These are phyloP conservation scores for Anoura caudifer DNA, from an alignment of 2,113 vertebrate species.

Conservation along the genomic window DNA sequence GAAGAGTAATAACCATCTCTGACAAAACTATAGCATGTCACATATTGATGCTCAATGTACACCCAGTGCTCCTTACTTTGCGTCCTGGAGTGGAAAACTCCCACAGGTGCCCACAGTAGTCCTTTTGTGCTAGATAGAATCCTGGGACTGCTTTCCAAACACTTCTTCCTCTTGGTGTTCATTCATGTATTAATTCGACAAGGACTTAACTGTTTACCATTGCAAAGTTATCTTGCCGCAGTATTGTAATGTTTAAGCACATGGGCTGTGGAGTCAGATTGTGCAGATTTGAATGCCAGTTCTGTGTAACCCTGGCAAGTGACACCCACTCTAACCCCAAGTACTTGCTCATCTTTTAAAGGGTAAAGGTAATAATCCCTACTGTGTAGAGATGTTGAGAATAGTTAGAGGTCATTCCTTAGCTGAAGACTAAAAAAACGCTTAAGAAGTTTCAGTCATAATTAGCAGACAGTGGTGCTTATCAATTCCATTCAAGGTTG, in stretches of 20 bases:
- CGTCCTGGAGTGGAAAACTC: not conserved
- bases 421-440: not conserved
- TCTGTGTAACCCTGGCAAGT: not conserved
- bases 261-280: not conserved
- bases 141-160: not conserved
- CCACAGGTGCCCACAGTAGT: not conserved
- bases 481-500: not conserved
- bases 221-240: not conserved
- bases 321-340: not conserved
- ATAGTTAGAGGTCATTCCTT: not conserved
- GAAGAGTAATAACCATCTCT: not conserved
- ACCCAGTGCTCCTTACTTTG: not conserved
- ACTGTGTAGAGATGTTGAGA: not conserved
- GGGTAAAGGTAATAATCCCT: not conserved
- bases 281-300: not conserved
- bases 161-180: not conserved
- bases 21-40: not conserved
- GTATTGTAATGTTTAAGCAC: not conserved
- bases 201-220: not conserved
- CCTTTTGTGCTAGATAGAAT: not conserved
- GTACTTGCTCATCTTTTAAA: not conserved
- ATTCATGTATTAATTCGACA: not conserved
- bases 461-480: not conserved
- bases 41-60: not conserved
- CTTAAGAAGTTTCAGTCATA: not conserved